Conservation (phyloP, 2,888 invertebrate genomes). For the Andrena bicolor region DNA sequence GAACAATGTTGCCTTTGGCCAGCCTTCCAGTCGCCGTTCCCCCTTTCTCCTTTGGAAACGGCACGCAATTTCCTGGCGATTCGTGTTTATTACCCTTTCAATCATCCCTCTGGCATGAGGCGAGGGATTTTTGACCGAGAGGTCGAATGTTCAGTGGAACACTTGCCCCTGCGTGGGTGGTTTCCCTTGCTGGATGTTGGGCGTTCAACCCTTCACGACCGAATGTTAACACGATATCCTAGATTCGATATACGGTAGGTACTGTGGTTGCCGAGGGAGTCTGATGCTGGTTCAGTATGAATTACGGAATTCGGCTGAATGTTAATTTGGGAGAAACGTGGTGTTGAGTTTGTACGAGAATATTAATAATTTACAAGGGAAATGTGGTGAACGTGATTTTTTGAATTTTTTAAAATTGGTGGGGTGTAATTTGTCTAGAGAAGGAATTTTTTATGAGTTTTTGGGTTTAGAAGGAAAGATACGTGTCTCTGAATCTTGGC, state of each 20-base stretch:
- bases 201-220: not conserved
- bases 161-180: not conserved
- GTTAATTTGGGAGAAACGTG: not conserved
- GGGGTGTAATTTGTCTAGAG: too few species aligned
- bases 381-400: too few species aligned
- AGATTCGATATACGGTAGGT: not conserved
- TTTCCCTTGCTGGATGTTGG: not conserved
- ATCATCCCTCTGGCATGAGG: not conserved
- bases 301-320: too few species aligned
- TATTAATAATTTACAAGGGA: not conserved
- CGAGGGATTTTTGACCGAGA: slow-evolving; percentile 6
- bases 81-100: slow-evolving; percentile 22
- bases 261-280: not conserved
- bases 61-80: slow-evolving; percentile 33
- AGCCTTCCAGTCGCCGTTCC: slow-evolving; percentile 40
- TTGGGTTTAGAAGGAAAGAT: too few species aligned
- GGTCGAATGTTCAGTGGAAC: not conserved
- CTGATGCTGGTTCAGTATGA: not conserved
- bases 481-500: too few species aligned
- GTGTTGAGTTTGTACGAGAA: not conserved
- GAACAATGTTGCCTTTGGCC: slow-evolving; percentile 35
- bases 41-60: not conserved
- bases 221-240: not conserved
- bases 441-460: too few species aligned
- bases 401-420: too few species aligned